Base-by-base conservation (phyloP, 2,888 invertebrate genomes). In the Apodemia mormo region DNA sequence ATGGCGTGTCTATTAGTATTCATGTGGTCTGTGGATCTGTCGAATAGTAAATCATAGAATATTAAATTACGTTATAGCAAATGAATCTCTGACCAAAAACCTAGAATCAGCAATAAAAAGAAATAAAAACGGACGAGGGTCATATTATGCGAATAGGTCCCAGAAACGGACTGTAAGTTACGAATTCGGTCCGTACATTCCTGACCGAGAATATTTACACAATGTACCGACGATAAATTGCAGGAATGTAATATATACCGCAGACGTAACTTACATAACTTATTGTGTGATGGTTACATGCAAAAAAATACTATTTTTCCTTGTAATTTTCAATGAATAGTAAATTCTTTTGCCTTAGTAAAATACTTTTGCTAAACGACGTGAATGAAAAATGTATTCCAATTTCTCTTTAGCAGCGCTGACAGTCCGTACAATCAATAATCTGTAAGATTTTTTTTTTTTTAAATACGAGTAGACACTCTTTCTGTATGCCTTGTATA, bases 111-210 rank as follows among this genome's bases (percentile, higher is more conserved):
- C 54, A 43, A 56, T 54, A 69, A 54, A 69, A 65, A 65, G 56
- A 29, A 68, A 58, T 66, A 69, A 65, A 67, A 70, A 68, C 5
- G 54, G 69, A 74, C 78, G 68, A 74, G 76, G 77, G 70, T 66
- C 78, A 79, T 73, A 79, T 78, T 73, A 78, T 77, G 80, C 78
- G 79, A 80, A 78, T 75, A 79, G 75, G 72, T 70, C 66, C 49
- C 69, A 70, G 61, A 70, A 70, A 74, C 72, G 68, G 68, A 45
- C 72, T 72, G 2, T 75, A 78, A 72, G 68, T 68, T 69, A 69
- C 71, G 71, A 68, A 65, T 66, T 14, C 52, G 52, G 61, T 52
- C 69, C 70, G 71, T 66, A 66, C 70, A 70, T 72, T 72, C 68
- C 71, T 66, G 54, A 45, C 29, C 58, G 64, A 54, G 69, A 70